Conservation (phyloP, 2,113 vertebrate genomes). For the Protobothrops mucrosquamatus region DNA sequence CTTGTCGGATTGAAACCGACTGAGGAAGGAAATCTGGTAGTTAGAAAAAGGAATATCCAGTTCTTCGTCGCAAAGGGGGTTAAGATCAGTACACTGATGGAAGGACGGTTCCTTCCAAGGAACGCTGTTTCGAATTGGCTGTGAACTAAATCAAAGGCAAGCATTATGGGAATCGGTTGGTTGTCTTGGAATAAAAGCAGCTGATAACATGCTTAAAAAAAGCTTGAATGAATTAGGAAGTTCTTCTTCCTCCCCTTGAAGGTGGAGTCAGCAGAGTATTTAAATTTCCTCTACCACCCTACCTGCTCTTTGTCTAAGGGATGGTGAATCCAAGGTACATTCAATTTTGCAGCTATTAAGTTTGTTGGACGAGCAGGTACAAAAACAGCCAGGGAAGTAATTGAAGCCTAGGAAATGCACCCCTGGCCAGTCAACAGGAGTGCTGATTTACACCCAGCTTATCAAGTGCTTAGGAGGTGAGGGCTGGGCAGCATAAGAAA, state of each 20-base stretch:
- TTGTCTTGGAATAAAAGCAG: conserved; percentile 32
- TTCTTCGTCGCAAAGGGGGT: conserved; percentile 34
- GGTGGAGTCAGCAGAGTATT: background rate
- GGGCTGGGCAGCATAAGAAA: background rate
- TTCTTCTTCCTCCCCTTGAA: conserved; percentile 31
- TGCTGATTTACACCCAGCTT: background rate
- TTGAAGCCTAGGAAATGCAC: background rate
- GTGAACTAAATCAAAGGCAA: conserved; percentile 27
- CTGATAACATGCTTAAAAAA: conserved; percentile 16
- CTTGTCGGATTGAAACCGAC: conserved; percentile 41
- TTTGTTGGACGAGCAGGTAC: background rate
- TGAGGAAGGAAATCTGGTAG: conserved; percentile 30
- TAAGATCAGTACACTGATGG: conserved; percentile 16
- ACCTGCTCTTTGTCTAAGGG: background rate
- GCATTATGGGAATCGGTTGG: conserved; percentile 37
- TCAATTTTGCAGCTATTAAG: background rate
- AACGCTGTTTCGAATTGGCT: conserved; percentile 16
- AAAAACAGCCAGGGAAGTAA: background rate
- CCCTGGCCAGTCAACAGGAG: background rate
- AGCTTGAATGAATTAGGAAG: conserved; percentile 33
- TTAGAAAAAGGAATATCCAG: conserved; percentile 34
- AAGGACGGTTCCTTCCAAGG: background rate
- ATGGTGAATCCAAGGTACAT: background rate
- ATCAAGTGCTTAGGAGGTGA: background rate
- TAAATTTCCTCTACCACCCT: background rate